A percentile compares a stretch with the other conserved stretches of the same genome.
Conservation (phyloP, 2,888 invertebrate species). For the Amblyteles armatorius region DNA sequence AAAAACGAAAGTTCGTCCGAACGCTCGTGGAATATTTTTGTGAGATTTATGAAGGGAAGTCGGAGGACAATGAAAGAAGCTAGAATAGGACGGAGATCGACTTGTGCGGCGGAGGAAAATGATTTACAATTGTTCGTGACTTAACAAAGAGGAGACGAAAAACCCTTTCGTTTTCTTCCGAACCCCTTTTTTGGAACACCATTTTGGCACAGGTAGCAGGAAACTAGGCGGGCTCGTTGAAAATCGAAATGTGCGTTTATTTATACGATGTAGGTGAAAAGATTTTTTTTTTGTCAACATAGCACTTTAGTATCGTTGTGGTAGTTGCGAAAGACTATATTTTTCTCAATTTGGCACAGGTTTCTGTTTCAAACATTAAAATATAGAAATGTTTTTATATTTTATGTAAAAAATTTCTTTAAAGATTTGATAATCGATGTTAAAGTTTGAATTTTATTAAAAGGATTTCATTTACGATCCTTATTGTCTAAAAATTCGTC, state of each 20-base stretch:
- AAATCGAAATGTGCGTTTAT: not conserved
- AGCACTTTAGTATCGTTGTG: too few relatives aligned
- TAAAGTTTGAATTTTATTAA: too few relatives aligned
- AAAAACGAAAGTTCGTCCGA: not conserved
- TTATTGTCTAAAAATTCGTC: not conserved
- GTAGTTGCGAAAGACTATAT: too few relatives aligned
- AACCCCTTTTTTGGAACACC: constrained; percentile 1
- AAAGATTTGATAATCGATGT: too few relatives aligned
- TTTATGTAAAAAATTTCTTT: too few relatives aligned
- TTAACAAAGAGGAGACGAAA: constrained; percentile 27
- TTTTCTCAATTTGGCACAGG: too few relatives aligned
- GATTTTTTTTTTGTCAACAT: too few relatives aligned
- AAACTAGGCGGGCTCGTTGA: not conserved
- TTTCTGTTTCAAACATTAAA: too few relatives aligned
- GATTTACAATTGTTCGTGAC: constrained; percentile 57
- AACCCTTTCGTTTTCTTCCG: constrained; percentile 24
- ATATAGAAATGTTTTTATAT: too few relatives aligned
- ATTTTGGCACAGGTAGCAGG: constrained; percentile 26
- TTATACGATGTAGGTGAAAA: too few relatives aligned
- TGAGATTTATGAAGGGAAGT: not conserved
- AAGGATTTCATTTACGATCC: not conserved
- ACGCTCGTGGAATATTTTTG: constrained; percentile 6
- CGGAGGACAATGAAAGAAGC: not conserved
- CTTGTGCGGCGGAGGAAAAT: not conserved
- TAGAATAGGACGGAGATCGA: constrained; percentile 3